These are phyloP conservation scores for Stenolophus ochropezus DNA, from an alignment of 2,888 invertebrate species.

Conservation along the genomic window DNA sequence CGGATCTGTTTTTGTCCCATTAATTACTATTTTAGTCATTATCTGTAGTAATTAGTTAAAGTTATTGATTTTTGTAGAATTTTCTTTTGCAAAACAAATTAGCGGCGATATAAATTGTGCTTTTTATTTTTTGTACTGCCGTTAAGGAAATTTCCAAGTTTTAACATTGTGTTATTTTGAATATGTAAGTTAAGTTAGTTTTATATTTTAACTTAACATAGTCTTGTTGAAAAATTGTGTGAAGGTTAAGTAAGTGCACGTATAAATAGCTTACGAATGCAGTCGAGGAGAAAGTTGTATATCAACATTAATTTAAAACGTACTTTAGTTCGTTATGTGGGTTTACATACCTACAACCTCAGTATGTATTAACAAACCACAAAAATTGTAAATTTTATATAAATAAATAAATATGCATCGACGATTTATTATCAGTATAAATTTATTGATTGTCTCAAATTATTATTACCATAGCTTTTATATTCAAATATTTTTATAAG, in stretches of 20 bases:
- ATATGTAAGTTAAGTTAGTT: too few species aligned
- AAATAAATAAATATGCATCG: too few species aligned
- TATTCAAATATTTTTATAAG: too few species aligned
- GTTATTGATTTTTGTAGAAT: background rate
- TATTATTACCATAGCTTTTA: too few species aligned
- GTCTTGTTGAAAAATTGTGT: background rate
- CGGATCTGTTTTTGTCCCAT: background rate
- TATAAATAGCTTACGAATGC: background rate
- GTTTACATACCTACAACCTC: background rate
- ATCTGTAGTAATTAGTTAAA: background rate
- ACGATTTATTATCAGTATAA: too few species aligned
- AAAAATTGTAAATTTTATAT: too few species aligned
- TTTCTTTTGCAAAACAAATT: background rate
- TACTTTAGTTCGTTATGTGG: background rate
- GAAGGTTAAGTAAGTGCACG: background rate
- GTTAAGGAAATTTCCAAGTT: background rate
- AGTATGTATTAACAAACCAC: background rate
- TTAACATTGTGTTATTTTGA: too few species aligned
- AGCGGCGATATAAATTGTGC: background rate
- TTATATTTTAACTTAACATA: background rate
- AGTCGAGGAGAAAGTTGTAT: background rate
- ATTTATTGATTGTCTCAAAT: too few species aligned
- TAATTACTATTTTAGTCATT: background rate
- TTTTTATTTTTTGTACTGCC: background rate
- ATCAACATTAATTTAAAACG: background rate